Conservation (phyloP, 30 jellyfish, hydroid and myxozoan species). For the Aurelia aurita complex sp. Pacific region DNA sequence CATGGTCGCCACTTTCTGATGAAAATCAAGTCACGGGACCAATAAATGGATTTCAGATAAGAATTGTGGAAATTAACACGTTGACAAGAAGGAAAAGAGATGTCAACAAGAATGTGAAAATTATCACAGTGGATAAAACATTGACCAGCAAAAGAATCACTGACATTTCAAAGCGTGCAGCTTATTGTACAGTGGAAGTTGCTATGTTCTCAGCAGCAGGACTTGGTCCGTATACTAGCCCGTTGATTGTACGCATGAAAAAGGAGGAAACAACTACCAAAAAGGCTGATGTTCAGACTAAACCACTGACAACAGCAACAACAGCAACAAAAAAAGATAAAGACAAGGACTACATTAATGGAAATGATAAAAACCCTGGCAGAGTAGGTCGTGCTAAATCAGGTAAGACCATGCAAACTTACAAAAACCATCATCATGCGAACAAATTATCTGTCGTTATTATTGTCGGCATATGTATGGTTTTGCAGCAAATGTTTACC, state of each 20-base stretch:
- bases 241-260: slow-evolving; percentile 14
- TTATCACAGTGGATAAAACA: slow-evolving; percentile 16
- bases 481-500: too few relatives aligned
- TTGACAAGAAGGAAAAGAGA: slow-evolving; percentile 3
- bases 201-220: slow-evolving; percentile 49
- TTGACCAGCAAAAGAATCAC: background rate
- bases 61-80: slow-evolving; percentile 21
- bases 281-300: background rate
- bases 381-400: too few relatives aligned
- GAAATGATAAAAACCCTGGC: background rate
- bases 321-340: background rate
- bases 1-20: slow-evolving; percentile 25
- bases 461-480: too few relatives aligned
- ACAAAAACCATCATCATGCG: too few relatives aligned
- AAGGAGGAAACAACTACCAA: background rate
- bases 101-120: background rate
- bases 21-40: slow-evolving; percentile 24
- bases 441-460: too few relatives aligned
- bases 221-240: slow-evolving; percentile 56
- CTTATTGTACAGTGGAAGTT: slow-evolving; percentile 38
- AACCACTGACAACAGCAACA: too few relatives aligned
- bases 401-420: too few relatives aligned
- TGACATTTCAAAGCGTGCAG: background rate
- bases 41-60: slow-evolving; percentile 33
- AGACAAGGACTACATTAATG: background rate